A percentile compares a stretch with the other conserved stretches of the same genome.
Evolutionary conservation across 2,797 vertebrate species (phyloP).

Genomic region (Oreochromis grahami): DNA sequence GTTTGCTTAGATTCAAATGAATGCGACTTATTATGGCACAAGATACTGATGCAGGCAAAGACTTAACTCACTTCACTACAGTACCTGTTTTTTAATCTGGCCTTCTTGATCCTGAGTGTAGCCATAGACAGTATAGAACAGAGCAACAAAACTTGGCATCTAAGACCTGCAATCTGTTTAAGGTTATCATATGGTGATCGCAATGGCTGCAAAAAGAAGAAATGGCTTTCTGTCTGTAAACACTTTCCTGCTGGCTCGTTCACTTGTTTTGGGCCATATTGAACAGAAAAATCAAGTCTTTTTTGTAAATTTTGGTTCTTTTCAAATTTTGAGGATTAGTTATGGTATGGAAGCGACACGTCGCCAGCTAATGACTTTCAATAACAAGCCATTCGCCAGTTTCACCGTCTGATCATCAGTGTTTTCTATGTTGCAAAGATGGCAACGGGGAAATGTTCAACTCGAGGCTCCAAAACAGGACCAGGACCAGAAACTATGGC

Average conservation of each 20-base stretch:
- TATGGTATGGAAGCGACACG: accelerated
- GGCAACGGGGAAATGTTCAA: accelerated
- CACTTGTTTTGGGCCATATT: not conserved
- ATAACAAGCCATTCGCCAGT: accelerated
- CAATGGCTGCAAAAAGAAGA: not conserved
- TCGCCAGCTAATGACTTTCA: accelerated
- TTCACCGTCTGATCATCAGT: not conserved
- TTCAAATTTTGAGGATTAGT: not conserved
- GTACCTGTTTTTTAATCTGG: not conserved
- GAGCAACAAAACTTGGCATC: accelerated
- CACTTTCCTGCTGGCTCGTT: not conserved
- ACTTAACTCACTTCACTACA: not conserved
- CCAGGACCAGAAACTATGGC: not conserved
- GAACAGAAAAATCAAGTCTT: not conserved
- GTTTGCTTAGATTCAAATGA: not conserved
- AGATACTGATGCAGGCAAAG: not conserved
- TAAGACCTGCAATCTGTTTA: not conserved
- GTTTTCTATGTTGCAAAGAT: not conserved
- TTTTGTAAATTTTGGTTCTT: not conserved
- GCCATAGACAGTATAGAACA: not conserved
- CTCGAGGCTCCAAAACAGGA: not conserved
- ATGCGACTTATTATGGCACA: not conserved
- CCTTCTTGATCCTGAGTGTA: not conserved
- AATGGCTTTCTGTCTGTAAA: not conserved
- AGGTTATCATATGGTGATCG: not conserved